Conservation (phyloP, 2,113 vertebrate species). For the Zapus hudsonius region DNA sequence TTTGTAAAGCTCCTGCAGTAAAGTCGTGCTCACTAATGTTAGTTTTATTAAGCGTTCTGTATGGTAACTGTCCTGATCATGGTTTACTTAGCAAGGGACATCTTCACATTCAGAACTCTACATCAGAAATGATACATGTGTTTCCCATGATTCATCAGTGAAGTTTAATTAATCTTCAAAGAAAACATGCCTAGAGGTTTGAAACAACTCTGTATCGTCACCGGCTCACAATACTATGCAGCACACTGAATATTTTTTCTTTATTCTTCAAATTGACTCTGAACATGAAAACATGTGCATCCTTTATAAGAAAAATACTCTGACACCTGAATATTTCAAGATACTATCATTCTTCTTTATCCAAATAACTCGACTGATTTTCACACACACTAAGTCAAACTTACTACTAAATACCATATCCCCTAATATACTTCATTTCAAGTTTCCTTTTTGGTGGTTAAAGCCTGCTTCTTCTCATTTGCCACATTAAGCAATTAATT, state of each 20-base stretch:
- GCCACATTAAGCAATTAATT: conserved; percentile 74
- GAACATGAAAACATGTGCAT: neutral
- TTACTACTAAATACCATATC: conserved; percentile 45
- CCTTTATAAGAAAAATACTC: neutral
- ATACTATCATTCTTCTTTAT: conserved; percentile 24
- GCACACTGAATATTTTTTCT: neutral
- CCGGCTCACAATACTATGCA: neutral
- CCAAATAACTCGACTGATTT: conserved; percentile 45
- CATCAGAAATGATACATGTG: neutral
- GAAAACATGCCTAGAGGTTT: neutral
- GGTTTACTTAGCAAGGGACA: neutral
- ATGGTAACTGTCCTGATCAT: neutral
- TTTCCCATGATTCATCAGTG: conserved; percentile 5
- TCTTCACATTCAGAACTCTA: neutral
- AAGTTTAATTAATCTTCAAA: neutral
- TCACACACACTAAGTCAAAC: neutral
- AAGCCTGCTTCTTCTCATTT: conserved; percentile 71
- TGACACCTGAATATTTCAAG: neutral
- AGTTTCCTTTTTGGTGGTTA: conserved; percentile 53
- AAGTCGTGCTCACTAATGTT: neutral
- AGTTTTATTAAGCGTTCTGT: neutral
- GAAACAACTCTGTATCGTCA: neutral
- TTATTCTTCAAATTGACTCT: neutral
- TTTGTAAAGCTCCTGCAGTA: neutral
- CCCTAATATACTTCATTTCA: conserved; percentile 38